Base-by-base conservation (phyloP, 2,888 invertebrate species). In the Leptopilina syphax region DNA sequence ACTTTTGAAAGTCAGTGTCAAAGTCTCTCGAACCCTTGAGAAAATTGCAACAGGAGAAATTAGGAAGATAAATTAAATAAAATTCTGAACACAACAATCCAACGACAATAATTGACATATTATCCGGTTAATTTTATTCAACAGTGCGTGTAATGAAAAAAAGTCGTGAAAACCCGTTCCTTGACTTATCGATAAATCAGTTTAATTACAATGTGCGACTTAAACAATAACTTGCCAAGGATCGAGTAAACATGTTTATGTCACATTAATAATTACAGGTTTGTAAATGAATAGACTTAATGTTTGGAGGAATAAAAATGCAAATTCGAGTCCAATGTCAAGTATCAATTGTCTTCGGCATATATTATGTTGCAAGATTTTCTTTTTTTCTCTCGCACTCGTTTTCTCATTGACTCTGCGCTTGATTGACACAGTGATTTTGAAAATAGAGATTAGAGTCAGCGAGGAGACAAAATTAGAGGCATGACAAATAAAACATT, bases 401-500 rank as follows among this genome's bases (percentile, higher is more conserved):
- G 44, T 7, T 34, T 0, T 1, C 34, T 34, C 34, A 34, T 34
- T 34, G 34, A 34, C 34, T 27, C 27, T 34, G 44, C 34, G 44
- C 8, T 4, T 44, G 44, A 44, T 8, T 44, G 44, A 44, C 44
- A 44, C 8, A 8, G 8, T 44, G 44, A 8, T 44, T 44, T 44
- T 44, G 7, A 44, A 8, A 8, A 44, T 8, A 44, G 9, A 67
- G 44, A 67, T 68, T 68, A 68, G 41, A 67, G 47, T 68, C 68
- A 68, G 68, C 47, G n/a, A 47, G 24, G 47, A 68, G 44, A 47
- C 12, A 18, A 68, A 47, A 68, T 68, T 50, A 68, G 68, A 50
- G 47, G 68, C 47, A 68, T 24, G 50, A 68, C 68, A 50, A 68
- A 50, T 68, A 68, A 68, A 68, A 68, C 7, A 24, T 68, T 47